phyloP scores from a whole-genome alignment of 2,113 vertebrate genomes.

The Todiramphus saurophagus region DNA sequence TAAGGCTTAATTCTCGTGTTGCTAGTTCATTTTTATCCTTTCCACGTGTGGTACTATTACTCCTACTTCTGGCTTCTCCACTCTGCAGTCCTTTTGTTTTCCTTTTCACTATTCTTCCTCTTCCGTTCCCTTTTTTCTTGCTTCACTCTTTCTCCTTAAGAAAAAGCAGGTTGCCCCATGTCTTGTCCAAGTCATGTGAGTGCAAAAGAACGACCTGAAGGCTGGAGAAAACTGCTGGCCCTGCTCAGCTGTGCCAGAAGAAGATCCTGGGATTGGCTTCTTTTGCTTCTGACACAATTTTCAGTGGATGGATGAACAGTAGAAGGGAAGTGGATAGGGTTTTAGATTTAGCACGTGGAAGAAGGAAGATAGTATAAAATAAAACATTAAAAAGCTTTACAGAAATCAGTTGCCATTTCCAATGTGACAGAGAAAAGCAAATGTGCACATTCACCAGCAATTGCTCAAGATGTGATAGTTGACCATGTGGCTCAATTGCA shows the following conservation, averaged over 20 bases:
- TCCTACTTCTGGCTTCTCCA: background rate
- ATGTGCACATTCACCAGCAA: background rate
- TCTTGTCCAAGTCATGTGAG: background rate
- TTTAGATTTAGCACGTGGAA: background rate
- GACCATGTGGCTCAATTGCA: background rate
- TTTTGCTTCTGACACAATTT: background rate
- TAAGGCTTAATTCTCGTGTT: background rate
- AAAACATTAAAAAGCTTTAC: background rate
- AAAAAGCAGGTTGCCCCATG: background rate
- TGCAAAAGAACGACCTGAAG: background rate
- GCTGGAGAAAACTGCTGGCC: background rate
- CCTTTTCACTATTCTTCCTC: background rate
- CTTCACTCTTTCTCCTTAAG: background rate
- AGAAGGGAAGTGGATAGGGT: background rate
- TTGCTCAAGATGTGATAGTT: background rate
- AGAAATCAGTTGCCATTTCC: background rate
- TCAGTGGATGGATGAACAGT: background rate
- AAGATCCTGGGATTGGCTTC: background rate
- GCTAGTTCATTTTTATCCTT: background rate
- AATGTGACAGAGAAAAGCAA: background rate
- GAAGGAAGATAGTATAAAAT: background rate
- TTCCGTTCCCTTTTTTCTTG: background rate
- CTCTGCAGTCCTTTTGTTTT: background rate
- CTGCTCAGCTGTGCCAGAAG: background rate
- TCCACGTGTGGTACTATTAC: background rate